These are phyloP conservation scores for Fratercula arctica DNA, from an alignment of 2,797 vertebrate species.

Conservation along the genomic window DNA sequence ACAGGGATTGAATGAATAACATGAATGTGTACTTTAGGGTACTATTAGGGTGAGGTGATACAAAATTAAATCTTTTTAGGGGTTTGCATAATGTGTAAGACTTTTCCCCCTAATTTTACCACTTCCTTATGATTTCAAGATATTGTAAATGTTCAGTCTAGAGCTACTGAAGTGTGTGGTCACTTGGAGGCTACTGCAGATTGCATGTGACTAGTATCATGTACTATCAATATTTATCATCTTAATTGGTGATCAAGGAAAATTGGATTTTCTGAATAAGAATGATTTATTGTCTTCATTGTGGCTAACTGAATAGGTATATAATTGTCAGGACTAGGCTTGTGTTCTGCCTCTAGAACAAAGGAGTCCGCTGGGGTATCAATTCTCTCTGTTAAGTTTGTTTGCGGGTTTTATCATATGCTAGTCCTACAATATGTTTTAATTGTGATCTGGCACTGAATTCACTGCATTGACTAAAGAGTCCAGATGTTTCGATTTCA, in stretches of 20 bases:
- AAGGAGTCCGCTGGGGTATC: background rate
- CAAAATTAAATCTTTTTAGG: background rate
- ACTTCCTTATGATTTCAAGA: background rate
- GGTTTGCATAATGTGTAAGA: background rate
- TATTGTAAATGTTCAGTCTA: background rate
- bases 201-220: background rate
- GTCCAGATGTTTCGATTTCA: background rate
- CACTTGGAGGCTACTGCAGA: background rate
- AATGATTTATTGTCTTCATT: background rate
- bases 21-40: background rate
- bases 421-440: background rate
- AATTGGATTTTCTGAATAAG: background rate
- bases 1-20: background rate
- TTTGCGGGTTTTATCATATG: background rate
- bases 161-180: background rate
- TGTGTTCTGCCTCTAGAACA: background rate
- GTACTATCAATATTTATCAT: background rate
- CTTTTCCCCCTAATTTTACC: background rate
- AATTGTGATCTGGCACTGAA: background rate
- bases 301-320: background rate
- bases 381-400: background rate
- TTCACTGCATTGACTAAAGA: background rate
- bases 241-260: background rate
- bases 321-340: background rate
- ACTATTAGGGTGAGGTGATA: background rate